Conservation (phyloP, 2,797 vertebrate genomes). For the Crocodylus rhombifer region DNA sequence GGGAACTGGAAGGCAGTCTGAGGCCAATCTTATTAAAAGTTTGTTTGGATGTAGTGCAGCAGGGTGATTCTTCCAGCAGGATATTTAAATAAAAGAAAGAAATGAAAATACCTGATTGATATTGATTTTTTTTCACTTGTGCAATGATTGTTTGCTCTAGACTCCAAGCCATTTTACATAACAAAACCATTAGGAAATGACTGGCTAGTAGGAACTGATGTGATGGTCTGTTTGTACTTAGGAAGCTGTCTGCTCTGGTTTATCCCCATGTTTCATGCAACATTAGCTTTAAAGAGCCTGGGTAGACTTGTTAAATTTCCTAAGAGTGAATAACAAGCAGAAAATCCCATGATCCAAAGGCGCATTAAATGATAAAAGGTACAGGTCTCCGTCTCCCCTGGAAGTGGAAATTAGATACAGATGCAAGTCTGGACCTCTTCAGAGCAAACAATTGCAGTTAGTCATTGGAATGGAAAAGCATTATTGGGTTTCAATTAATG, state of each 20-base stretch:
- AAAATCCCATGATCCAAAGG: constrained; percentile 12
- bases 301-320: constrained; percentile 37
- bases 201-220: not conserved
- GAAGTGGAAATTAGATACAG: not conserved
- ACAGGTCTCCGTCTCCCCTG: fast-evolving
- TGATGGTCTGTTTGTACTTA: not conserved
- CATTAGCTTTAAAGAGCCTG: constrained; percentile 55
- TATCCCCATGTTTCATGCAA: constrained; percentile 51
- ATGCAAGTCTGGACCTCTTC: not conserved
- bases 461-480: not conserved
- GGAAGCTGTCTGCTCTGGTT: constrained; percentile 35
- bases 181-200: constrained; percentile 10
- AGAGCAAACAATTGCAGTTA: not conserved
- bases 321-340: constrained; percentile 45
- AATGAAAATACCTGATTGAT: not conserved
- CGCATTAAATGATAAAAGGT: not conserved
- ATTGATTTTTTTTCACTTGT: not conserved
- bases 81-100: not conserved
- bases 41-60: not conserved
- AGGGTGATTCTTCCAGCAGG: not conserved
- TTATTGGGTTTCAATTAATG: constrained; percentile 48
- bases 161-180: not conserved
- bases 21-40: not conserved
- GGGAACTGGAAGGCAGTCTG: not conserved
- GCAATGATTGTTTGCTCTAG: not conserved